phyloP scores from a whole-genome alignment of 2,888 invertebrate species.

The Macrosoma leucophasiata region DNA sequence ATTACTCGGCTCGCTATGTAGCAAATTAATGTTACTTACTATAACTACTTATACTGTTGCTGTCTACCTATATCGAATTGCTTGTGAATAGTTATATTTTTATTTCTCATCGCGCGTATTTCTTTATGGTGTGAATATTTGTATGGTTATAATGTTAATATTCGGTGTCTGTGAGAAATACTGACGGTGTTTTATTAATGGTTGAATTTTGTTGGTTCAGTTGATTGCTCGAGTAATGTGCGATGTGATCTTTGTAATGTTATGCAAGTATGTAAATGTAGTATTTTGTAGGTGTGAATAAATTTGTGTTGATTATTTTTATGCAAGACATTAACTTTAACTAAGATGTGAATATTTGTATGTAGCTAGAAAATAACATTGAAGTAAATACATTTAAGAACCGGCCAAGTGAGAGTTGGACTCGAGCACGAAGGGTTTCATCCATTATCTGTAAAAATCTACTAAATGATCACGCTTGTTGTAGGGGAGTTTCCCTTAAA shows the following conservation, averaged over 20 bases:
- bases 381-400: too few species aligned
- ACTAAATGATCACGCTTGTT: too few species aligned
- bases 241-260: constrained; percentile 28
- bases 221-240: constrained; percentile 15
- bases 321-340: too few species aligned
- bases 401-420: too few species aligned
- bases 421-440: too few species aligned
- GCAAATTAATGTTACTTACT: constrained; percentile 49
- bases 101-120: constrained; percentile 27
- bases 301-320: too few species aligned
- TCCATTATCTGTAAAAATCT: too few species aligned
- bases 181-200: constrained; percentile 6
- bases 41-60: constrained; percentile 21
- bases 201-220: constrained; percentile 9
- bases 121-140: constrained; percentile 39
- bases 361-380: too few species aligned
- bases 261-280: too few species aligned
- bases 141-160: constrained; percentile 8
- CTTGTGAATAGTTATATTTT: constrained; percentile 16
- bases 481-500: too few species aligned
- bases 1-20: constrained; percentile 40
- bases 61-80: constrained; percentile 24
- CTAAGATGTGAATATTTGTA: too few species aligned
- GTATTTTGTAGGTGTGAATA: too few species aligned
- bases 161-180: constrained; percentile 6